phyloP scores from a whole-genome alignment of 2,888 invertebrate species.

The Emmelina monodactyla region DNA sequence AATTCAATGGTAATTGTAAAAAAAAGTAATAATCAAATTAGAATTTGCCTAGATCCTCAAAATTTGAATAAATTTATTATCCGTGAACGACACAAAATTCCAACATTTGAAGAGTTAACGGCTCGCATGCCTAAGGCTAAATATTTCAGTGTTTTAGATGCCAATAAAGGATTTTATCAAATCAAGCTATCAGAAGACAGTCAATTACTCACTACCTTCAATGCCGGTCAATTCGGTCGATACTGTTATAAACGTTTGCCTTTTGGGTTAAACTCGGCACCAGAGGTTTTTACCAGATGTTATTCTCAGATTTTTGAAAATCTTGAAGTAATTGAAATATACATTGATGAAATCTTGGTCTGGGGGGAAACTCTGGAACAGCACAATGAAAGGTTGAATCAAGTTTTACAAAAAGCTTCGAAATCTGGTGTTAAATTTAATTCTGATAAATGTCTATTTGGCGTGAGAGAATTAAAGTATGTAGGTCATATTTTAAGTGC shows the following conservation, averaged over 20 bases:
- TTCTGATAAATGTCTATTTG: too few relatives aligned
- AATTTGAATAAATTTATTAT: slow-evolving; percentile 11
- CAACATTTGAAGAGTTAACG: slow-evolving; percentile 9
- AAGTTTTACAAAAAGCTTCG: too few relatives aligned
- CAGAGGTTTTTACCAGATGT: slow-evolving; percentile 2
- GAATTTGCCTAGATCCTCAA: slow-evolving; percentile 13
- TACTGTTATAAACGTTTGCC: too few relatives aligned
- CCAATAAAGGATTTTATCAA: slow-evolving; percentile 9
- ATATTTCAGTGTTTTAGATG: slow-evolving; percentile 9
- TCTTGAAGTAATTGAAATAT: too few relatives aligned
- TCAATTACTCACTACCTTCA: slow-evolving; percentile 8
- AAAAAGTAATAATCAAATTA: slow-evolving; percentile 4
- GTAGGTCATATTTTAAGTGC: neutral
- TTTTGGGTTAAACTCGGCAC: too few relatives aligned
- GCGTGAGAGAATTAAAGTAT: too few relatives aligned
- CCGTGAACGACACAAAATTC: slow-evolving; percentile 10
- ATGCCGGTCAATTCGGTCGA: slow-evolving; percentile 8
- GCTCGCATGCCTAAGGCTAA: slow-evolving; percentile 9
- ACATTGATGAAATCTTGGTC: neutral
- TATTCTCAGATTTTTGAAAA: neutral
- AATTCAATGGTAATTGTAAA: slow-evolving; percentile 6
- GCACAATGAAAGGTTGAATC: too few relatives aligned
- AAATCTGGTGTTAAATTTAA: too few relatives aligned
- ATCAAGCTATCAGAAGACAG: slow-evolving; percentile 6
- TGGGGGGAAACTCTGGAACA: too few relatives aligned